Evolutionary conservation across 2,113 vertebrate genomes (phyloP), one percentile per base, ranked within the genome.

Genomic region (Ochotona curzoniae): DNA sequence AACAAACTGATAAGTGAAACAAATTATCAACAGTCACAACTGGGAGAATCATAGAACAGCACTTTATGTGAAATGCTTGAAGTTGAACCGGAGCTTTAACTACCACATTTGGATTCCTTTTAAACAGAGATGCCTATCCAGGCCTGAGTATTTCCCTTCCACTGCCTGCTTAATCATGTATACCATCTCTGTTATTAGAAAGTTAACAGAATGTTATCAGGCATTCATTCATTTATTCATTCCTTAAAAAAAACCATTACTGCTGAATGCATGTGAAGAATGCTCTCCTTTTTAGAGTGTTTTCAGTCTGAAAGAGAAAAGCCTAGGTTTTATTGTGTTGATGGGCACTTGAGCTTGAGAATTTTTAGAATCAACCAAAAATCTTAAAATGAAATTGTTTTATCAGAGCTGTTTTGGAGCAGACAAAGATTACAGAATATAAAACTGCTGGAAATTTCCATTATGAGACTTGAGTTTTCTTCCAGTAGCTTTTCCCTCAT

Each of bases 31-130:
- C 47, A 91, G 64, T 35, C 67, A 83, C 32, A 90, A 57, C 20
- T 32, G 60, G 26, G 25, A 70, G 35, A 92, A 76, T 30, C 49
- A 82, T 28, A 66, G 35, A 96, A 97, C 89, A 32, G 54, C 61
- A 23, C 63, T 0, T 95, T 97, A 90, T 35, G 67, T 88, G 86
- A 97, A 95, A 69, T 60, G 71, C 61, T 49, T 90, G 26, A 14
- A 35, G 66, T n/a, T 86, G 90, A 96, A 97, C 78, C 81, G 0
- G 23, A 94, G 26, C 64, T 57, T 51, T 67, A 95, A 95, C 74
- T 71, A 94, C 51, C 30, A 35, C 85, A 23, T 82, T 93, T 74
- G 86, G 96, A 63, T 97, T 95, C 93, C 67, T 90, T 97, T 96
- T 85, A 89, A 94, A 35, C 7, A 63, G 26, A 95, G 94, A 75